Percentiles rank a stretch among this genome's conserved stretches.
These are phyloP conservation scores for Holothuria scabra DNA, from an alignment of 53 echinoderm and acorn worm genomes.

Conservation along the genomic window DNA sequence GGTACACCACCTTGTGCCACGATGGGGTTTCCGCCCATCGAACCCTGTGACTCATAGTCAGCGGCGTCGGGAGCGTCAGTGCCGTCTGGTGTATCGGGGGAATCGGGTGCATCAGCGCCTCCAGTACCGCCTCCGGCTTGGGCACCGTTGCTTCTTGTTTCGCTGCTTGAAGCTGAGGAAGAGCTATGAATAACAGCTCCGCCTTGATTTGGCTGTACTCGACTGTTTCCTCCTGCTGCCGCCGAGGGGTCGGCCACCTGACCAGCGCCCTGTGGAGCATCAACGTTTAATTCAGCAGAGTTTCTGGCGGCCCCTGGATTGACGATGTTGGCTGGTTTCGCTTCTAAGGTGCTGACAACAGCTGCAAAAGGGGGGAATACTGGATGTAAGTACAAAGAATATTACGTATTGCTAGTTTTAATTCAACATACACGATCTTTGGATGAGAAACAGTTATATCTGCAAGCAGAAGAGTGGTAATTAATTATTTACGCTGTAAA, in stretches of 20 bases:
- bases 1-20: slow-evolving; percentile 17
- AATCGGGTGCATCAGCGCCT: background rate
- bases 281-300: background rate
- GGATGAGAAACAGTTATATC: too few species aligned
- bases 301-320: background rate
- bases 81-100: background rate
- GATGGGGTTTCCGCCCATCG: background rate
- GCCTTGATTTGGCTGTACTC: background rate
- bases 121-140: slow-evolving; percentile 23
- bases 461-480: too few species aligned
- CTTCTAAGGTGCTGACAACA: slow-evolving; percentile 7
- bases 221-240: slow-evolving; percentile 18
- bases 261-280: slow-evolving; percentile 22
- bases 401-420: too few species aligned
- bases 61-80: background rate
- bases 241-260: background rate
- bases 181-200: background rate
- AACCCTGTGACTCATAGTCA: too few species aligned
- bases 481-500: too few species aligned
- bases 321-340: background rate
- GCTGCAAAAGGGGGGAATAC: background rate
- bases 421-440: too few species aligned
- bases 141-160: background rate
- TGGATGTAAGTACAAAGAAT: too few species aligned
- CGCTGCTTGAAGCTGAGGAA: background rate